Conservation (phyloP, 2,797 vertebrate species). For the Carcharodon carcharias region DNA sequence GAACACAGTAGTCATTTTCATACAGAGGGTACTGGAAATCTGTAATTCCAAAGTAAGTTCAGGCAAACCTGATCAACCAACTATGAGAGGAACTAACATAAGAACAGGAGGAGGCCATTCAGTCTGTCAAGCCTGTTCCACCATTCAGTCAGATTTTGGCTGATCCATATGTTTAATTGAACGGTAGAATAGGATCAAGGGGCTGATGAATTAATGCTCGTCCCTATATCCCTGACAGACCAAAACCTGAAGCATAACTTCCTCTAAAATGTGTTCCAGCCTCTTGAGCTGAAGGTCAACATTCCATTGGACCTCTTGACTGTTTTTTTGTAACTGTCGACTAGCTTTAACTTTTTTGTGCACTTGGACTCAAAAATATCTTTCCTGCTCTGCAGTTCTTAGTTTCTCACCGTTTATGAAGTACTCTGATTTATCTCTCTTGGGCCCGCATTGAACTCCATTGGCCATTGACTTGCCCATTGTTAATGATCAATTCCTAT, state of each 20-base stretch:
- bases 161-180: not conserved
- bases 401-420: not conserved
- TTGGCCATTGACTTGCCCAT: not conserved
- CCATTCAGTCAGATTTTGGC: too few species aligned
- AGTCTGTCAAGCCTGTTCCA: too few species aligned
- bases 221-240: too few species aligned
- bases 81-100: too few species aligned
- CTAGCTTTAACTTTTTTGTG: not conserved
- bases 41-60: too few species aligned
- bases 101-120: too few species aligned
- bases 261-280: not conserved
- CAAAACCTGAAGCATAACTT: not conserved
- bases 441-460: not conserved
- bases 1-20: not conserved
- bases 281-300: not conserved
- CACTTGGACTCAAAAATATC: not conserved
- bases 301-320: not conserved
- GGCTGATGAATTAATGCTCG: not conserved
- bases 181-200: not conserved
- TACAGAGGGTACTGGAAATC: not conserved
- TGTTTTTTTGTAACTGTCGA: not conserved
- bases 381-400: not conserved
- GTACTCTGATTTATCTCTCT: not conserved
- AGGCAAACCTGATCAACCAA: too few species aligned
- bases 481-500: not conserved